These are phyloP conservation scores for Taenioides sp. DNA, from an alignment of 2,797 vertebrate genomes.

Conservation along the genomic window DNA sequence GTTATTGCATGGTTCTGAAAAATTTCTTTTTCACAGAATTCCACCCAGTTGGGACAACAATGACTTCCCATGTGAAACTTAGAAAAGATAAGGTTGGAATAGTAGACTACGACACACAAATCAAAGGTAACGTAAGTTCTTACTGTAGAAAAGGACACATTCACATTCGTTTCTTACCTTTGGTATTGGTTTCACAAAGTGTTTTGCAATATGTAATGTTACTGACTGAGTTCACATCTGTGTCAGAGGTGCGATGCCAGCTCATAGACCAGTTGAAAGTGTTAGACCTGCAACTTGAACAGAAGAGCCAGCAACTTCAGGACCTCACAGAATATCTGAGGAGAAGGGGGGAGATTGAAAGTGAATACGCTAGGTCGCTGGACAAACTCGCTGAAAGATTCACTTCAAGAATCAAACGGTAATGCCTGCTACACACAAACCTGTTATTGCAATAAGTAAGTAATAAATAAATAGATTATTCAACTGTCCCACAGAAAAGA, in stretches of 20 bases:
- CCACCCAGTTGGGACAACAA: slow-evolving; percentile 63
- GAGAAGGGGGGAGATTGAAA: slow-evolving; percentile 78
- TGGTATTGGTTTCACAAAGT: slow-evolving; percentile 25
- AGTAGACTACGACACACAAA: slow-evolving; percentile 84
- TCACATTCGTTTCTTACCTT: neutral
- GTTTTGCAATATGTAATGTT: neutral
- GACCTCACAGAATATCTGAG: slow-evolving; percentile 78
- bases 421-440: neutral
- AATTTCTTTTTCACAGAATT: slow-evolving; percentile 55
- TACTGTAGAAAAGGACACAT: neutral
- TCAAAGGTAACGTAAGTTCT: slow-evolving; percentile 79
- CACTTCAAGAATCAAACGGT: slow-evolving; percentile 75
- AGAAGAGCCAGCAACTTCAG: slow-evolving; percentile 79
- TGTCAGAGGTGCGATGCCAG: slow-evolving; percentile 77
- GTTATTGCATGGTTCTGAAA: neutral
- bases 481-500: slow-evolving; percentile 69
- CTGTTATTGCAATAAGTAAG: neutral
- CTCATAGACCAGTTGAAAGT: slow-evolving; percentile 79
- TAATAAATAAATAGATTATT: neutral
- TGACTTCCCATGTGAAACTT: slow-evolving; percentile 82
- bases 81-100: slow-evolving; percentile 72
- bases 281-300: slow-evolving; percentile 77
- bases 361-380: slow-evolving; percentile 77
- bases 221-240: neutral
- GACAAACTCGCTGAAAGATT: slow-evolving; percentile 78